Conservation (phyloP, 2,797 vertebrate species). For the Sebastes itinus region DNA sequence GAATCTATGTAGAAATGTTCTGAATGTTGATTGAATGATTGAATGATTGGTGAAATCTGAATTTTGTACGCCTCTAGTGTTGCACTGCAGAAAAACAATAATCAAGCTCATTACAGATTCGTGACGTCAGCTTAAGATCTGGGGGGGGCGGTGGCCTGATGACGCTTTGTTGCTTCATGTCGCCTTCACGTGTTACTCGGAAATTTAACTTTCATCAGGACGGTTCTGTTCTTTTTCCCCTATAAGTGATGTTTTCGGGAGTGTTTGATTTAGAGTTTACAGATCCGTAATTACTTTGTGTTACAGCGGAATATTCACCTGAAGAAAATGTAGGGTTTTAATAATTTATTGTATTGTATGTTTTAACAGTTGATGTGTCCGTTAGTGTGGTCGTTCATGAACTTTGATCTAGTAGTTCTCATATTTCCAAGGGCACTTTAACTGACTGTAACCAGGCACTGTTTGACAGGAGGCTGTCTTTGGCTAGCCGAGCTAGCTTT, state of each 20-base stretch:
- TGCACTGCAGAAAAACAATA: background rate
- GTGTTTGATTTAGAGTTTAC: background rate
- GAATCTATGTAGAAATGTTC: background rate
- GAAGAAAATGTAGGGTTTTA: background rate
- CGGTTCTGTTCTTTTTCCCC: background rate
- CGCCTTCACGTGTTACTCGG: conserved; percentile 17
- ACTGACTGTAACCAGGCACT: background rate
- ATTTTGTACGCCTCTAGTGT: background rate
- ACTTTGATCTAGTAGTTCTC: rapidly evolving
- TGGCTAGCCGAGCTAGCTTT: conserved; percentile 40
- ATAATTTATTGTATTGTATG: background rate
- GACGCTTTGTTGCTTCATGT: background rate
- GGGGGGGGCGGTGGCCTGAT: background rate
- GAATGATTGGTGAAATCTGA: background rate
- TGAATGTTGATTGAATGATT: too few species aligned
- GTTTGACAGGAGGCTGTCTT: conserved; percentile 61
- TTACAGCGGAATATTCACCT: rapidly evolving
- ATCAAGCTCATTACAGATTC: background rate
- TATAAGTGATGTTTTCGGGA: background rate
- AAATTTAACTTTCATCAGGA: rapidly evolving
- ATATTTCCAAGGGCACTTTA: conserved; percentile 27
- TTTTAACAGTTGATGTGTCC: background rate
- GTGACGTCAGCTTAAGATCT: conserved; percentile 18
- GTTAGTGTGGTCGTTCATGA: rapidly evolving
- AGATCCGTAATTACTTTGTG: rapidly evolving